Base-by-base conservation (phyloP, 2,888 invertebrate species). In the Pollenia labialis region DNA sequence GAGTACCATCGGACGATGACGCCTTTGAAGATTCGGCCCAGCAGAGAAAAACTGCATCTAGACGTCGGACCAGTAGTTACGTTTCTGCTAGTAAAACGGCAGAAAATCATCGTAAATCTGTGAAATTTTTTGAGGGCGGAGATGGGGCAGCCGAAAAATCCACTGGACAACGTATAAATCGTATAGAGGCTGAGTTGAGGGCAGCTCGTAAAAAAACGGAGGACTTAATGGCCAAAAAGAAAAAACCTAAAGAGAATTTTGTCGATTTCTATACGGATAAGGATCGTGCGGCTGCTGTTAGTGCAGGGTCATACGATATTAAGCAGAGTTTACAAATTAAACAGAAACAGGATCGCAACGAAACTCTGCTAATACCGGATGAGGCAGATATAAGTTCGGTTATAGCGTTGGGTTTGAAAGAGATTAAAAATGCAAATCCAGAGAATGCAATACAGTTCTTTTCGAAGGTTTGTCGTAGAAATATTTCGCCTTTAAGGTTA, bases 181-280 rank as follows among this genome's bases (percentile, higher is more conserved):
- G 92, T 23, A 92, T 91, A 16, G 91, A 91, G 77, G 89, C 90
- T 11, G 92, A 90, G 23, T 80, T 91, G 48, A 89, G 89, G 12
- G 92, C 91, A 11, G 89, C 88, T 6, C 91, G 90, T 11, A 91
- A 91, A 68, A 91, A 91, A 84, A 90, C 89, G 50, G 92, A 92
- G 71, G 90, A 91, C 10, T 88, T 89, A 56, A 72, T 90, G 48
- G 72, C 90, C 16, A 92, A 91, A 83, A 93, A 91, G 75, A 92
- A 92, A 88, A 92, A 92, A 81, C 90, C 91, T 2, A 92, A 91
- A 77, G 93, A 93, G 75, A 91, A 92, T 64, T 93, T 93, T 62
- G 97, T 97, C 89, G 98, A 98, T 91, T 93, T 97, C 32, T 98
- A 97, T 90, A 98, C 97, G 23, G 98, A 98, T 92, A 98, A 98